Percentiles rank a stretch among this genome's conserved stretches.
Evolutionary conservation across 2,113 vertebrate species (phyloP).

Genomic region (Rostratula benghalensis): DNA sequence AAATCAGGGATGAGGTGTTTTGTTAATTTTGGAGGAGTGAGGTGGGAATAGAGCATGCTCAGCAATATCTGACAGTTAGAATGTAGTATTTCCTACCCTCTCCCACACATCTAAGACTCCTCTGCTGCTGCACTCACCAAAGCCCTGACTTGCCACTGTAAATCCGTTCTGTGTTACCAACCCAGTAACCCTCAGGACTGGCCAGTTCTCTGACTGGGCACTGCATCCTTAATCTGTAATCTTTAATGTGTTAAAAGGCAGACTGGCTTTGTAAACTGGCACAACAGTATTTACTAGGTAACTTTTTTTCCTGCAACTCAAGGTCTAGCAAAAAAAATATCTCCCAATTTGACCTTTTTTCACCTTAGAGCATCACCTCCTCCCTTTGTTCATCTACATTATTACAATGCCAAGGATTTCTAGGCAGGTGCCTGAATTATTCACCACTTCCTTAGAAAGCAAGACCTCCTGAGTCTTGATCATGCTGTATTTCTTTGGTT

Average conservation of each 20-base stretch:
- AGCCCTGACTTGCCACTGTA: background rate
- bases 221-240: background rate
- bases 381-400: background rate
- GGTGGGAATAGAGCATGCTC: background rate
- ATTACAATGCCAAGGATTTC: background rate
- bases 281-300: background rate
- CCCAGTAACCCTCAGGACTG: background rate
- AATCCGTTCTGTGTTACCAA: background rate
- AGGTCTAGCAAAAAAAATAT: background rate
- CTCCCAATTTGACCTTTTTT: background rate
- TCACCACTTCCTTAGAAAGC: background rate
- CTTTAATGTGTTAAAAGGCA: background rate
- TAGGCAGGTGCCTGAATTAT: background rate
- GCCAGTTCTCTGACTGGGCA: background rate
- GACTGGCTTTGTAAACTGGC: background rate
- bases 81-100: background rate
- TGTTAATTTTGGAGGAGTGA: accelerated
- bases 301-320: background rate
- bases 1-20: background rate
- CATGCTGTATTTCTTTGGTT: background rate
- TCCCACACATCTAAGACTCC: background rate
- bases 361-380: background rate
- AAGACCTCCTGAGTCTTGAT: background rate
- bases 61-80: background rate
- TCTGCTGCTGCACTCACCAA: background rate